phyloP scores from a whole-genome alignment of 2,113 vertebrate species.

The Paramormyrops kingsleyae region DNA sequence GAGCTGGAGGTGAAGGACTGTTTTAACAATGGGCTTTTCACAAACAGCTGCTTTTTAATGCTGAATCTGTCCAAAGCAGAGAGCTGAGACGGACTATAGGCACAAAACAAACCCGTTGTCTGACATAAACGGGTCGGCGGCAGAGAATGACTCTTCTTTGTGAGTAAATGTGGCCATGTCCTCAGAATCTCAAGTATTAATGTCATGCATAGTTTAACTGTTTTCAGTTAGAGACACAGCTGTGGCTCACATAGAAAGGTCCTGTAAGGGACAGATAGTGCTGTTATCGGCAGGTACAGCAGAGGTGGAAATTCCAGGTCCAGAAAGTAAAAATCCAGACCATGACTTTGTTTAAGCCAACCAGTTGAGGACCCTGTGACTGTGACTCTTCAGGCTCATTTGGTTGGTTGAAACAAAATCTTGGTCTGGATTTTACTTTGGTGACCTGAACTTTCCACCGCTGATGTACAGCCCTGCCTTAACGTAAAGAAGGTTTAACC shows the following conservation, averaged over 20 bases:
- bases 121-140: not conserved
- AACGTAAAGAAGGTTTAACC: not conserved
- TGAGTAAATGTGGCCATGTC: not conserved
- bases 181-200: not conserved
- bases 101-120: not conserved
- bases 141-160: not conserved
- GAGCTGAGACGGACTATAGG: not conserved
- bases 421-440: not conserved
- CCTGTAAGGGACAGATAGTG: not conserved
- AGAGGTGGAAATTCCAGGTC: not conserved
- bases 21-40: conserved; percentile 39
- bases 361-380: not conserved
- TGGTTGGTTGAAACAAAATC: not conserved
- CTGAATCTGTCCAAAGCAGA: conserved; percentile 25
- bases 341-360: not conserved
- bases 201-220: not conserved
- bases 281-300: not conserved
- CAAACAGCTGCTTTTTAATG: conserved; percentile 26
- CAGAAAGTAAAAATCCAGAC: not conserved
- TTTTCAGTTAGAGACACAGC: not conserved
- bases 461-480: not conserved
- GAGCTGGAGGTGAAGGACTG: not conserved
- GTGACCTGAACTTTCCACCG: not conserved
- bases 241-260: not conserved
- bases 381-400: not conserved